A percentile compares a stretch with the other conserved stretches of the same genome.
Evolutionary conservation across 2,888 invertebrate species (phyloP).

Genomic region (Erynnis tages): DNA sequence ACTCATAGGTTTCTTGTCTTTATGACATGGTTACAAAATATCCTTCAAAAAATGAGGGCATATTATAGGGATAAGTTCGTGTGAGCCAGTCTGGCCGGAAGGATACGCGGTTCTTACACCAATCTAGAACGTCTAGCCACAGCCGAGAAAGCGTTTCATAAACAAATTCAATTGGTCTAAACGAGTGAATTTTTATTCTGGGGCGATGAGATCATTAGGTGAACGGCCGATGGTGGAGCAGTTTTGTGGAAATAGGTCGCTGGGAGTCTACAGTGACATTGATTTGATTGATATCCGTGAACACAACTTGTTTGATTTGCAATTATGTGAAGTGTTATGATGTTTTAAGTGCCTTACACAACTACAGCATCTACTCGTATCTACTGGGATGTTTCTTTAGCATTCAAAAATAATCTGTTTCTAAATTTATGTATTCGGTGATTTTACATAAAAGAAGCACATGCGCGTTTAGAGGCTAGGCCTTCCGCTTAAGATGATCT

Average conservation of each 20-base stretch:
- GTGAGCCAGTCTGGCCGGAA: conserved; percentile 40
- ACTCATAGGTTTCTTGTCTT: conserved; percentile 1
- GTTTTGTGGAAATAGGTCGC: conserved; percentile 61
- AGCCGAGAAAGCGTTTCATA: conserved; percentile 67
- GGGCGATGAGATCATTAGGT: conserved; percentile 77
- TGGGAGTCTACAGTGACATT: conserved; percentile 68
- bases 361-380: too few relatives aligned
- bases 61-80: conserved; percentile 20
- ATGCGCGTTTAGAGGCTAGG: too few relatives aligned
- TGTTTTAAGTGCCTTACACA: neutral
- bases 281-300: conserved; percentile 43
- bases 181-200: conserved; percentile 71
- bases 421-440: too few relatives aligned
- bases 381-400: too few relatives aligned
- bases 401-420: too few relatives aligned
- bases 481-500: too few relatives aligned
- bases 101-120: conserved; percentile 50
- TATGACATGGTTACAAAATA: too few relatives aligned
- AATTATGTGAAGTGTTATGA: neutral
- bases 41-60: too few relatives aligned
- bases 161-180: conserved; percentile 74
- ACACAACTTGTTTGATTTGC: neutral
- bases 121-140: conserved; percentile 63
- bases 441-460: too few relatives aligned
- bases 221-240: conserved; percentile 62